phyloP scores from a whole-genome alignment of 2,888 invertebrate genomes.

The Liopterus haemorrhoidalis region DNA sequence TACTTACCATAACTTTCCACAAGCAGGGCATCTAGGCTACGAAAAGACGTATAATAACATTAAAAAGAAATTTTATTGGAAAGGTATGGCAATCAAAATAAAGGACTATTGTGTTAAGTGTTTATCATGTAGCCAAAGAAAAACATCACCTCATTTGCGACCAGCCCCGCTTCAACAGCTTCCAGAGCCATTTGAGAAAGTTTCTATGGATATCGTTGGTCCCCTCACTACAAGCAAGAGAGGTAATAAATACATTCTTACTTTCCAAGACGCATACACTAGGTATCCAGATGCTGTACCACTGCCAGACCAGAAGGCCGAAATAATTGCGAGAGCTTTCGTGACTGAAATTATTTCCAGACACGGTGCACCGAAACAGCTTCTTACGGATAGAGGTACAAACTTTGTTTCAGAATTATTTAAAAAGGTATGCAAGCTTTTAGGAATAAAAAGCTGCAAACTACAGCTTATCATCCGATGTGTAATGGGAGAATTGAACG shows the following conservation, averaged over 20 bases:
- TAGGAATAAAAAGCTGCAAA: slow-evolving; percentile 31
- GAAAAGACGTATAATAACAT: slow-evolving; percentile 32
- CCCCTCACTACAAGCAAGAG: slow-evolving; percentile 28
- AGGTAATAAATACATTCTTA: slow-evolving; percentile 35
- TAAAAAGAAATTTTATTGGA: slow-evolving; percentile 32
- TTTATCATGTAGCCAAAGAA: slow-evolving; percentile 31
- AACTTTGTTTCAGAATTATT: slow-evolving; percentile 35
- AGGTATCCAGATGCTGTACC: slow-evolving; percentile 35
- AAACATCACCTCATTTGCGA: slow-evolving; percentile 30
- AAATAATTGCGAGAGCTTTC: slow-evolving; percentile 32
- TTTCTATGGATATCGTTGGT: slow-evolving; percentile 35
- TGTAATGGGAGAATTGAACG: slow-evolving; percentile 37
- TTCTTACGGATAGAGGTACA: slow-evolving; percentile 35
- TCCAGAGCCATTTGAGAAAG: slow-evolving; percentile 30
- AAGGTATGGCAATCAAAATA: slow-evolving; percentile 29
- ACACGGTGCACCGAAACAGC: slow-evolving; percentile 32
- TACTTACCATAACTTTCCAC: slow-evolving; percentile 29
- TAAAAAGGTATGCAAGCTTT: slow-evolving; percentile 29
- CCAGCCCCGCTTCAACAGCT: slow-evolving; percentile 30
- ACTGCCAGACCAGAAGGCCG: slow-evolving; percentile 32
- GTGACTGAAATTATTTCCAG: slow-evolving; percentile 31
- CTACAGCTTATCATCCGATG: slow-evolving; percentile 34
- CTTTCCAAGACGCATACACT: slow-evolving; percentile 33
- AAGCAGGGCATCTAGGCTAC: slow-evolving; percentile 35
- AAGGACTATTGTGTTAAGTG: slow-evolving; percentile 30